Percentiles rank a stretch among this genome's conserved stretches.
These are phyloP conservation scores for Aptenodytes patagonicus DNA, from an alignment of 2,113 vertebrate genomes.

Conservation along the genomic window DNA sequence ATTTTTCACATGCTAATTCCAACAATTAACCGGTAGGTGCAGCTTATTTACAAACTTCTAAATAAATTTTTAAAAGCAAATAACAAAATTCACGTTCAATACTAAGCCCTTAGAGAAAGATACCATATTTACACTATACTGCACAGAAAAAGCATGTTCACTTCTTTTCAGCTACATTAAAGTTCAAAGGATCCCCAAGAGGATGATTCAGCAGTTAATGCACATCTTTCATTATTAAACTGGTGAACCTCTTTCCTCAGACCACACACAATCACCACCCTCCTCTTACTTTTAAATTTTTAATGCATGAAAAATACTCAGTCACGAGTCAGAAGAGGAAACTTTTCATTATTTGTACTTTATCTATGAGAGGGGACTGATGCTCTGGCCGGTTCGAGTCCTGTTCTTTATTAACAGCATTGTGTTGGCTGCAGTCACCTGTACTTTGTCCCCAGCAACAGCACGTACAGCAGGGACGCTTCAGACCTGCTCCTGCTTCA, in stretches of 20 bases:
- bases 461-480: rapidly evolving
- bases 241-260: not conserved
- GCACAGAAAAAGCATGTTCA: not conserved
- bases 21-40: not conserved
- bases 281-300: not conserved
- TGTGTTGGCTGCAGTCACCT: not conserved
- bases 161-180: not conserved
- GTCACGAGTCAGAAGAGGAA: not conserved
- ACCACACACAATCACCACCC: not conserved
- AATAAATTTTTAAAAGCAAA: not conserved
- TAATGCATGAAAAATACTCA: not conserved
- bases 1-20: not conserved
- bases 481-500: not conserved
- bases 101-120: not conserved
- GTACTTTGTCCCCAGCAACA: not conserved
- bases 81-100: not conserved
- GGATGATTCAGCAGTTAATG: not conserved
- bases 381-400: not conserved
- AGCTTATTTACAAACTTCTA: not conserved
- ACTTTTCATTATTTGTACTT: not conserved
- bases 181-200: not conserved
- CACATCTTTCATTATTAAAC: not conserved
- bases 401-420: not conserved
- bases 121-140: not conserved
- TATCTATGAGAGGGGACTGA: not conserved